A percentile compares a stretch with the other conserved stretches of the same genome.
phyloP scores from a whole-genome alignment of 2,797 vertebrate species.

The Crypturellus tataupa region DNA sequence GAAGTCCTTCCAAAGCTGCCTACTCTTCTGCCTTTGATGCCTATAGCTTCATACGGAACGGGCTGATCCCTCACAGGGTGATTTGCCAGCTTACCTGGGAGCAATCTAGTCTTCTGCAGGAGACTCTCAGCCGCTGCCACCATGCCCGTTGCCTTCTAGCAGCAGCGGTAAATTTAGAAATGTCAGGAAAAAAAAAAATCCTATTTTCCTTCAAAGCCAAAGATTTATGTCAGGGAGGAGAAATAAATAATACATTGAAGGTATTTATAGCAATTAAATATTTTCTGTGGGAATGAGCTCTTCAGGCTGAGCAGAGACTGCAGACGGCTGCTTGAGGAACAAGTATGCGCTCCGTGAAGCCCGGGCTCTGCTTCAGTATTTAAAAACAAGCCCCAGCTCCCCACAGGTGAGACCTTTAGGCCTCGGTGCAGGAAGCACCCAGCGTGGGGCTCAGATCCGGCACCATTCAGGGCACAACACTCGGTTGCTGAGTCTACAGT shows the following conservation, averaged over 20 bases:
- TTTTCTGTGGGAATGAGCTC: constrained; percentile 40
- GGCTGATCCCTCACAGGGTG: not conserved
- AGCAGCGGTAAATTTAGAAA: not conserved
- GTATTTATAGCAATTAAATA: constrained; percentile 37
- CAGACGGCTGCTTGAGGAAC: constrained; percentile 22
- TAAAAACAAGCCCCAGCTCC: not conserved
- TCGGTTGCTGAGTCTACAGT: not conserved
- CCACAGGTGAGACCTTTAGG: constrained; percentile 31
- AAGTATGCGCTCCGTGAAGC: not conserved
- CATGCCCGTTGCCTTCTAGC: constrained; percentile 12
- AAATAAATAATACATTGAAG: constrained; percentile 25
- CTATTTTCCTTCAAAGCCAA: constrained; percentile 22
- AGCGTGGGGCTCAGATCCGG: not conserved
- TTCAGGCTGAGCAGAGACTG: constrained; percentile 12
- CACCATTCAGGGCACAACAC: not conserved
- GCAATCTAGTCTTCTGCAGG: constrained; percentile 34
- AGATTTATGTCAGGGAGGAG: constrained; percentile 45
- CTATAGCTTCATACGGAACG: constrained; percentile 22
- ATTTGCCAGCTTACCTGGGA: constrained; percentile 42
- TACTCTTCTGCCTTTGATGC: constrained; percentile 34
- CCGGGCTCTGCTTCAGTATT: not conserved
- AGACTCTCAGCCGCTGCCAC: constrained; percentile 3
- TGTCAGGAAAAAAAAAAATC: not conserved
- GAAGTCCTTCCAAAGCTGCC: not conserved
- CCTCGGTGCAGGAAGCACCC: not conserved